A percentile compares a stretch with the other conserved stretches of the same genome.
These are phyloP conservation scores for Clarias gariepinus DNA, from an alignment of 2,113 vertebrate species.

Conservation along the genomic window DNA sequence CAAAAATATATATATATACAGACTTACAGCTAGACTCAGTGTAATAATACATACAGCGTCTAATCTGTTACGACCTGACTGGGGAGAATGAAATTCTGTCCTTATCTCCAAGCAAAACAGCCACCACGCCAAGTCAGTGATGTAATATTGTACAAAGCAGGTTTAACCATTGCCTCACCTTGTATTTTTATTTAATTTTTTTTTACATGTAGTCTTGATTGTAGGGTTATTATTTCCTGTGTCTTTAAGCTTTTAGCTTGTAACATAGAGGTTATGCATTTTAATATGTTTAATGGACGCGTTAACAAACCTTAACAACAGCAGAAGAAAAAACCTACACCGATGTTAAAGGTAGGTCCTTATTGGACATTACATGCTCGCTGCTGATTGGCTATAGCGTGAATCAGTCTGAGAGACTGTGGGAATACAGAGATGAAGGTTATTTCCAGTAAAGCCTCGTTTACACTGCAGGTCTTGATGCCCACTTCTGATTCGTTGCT, in stretches of 20 bases:
- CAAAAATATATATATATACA: background rate
- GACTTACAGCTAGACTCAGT: background rate
- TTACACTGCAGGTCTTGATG: too few species aligned
- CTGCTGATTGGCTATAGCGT: background rate
- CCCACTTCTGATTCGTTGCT: too few species aligned
- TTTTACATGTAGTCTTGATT: background rate
- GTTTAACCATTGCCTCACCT: slow-evolving; percentile 15
- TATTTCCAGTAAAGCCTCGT: too few species aligned
- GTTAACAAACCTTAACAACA: background rate
- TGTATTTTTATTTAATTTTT: background rate
- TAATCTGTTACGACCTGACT: background rate
- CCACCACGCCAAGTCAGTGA: slow-evolving; percentile 1
- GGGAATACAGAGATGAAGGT: background rate
- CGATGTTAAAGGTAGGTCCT: background rate
- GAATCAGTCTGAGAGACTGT: background rate
- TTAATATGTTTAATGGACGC: background rate
- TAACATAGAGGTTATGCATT: background rate
- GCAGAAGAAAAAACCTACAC: background rate
- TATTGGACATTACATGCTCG: background rate
- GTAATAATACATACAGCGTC: background rate
- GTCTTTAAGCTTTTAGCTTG: background rate
- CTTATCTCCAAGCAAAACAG: slow-evolving; percentile 10
- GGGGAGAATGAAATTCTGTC: background rate
- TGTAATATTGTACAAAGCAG: slow-evolving; percentile 23
- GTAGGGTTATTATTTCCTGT: background rate